Evolutionary conservation across 92 coral and sea anemone genomes (phyloP).

Genomic region (Paramuricea clavata): DNA sequence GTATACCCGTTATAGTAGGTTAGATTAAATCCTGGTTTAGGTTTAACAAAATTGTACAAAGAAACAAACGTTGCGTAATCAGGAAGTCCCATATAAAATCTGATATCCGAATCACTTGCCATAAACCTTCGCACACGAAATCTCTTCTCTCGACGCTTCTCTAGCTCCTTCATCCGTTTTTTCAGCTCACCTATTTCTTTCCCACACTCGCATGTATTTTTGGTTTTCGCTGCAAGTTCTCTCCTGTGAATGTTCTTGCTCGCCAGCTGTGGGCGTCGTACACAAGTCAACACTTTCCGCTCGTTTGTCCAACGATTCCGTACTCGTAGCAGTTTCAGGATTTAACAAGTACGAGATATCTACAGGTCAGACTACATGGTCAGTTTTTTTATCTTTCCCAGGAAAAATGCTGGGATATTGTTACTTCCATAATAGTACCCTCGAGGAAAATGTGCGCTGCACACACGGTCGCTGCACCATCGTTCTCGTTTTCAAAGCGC

Average conservation of each 20-base stretch:
- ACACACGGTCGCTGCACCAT: constrained; percentile 50
- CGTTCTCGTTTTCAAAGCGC: constrained; percentile 27
- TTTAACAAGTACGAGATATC: constrained; percentile 49
- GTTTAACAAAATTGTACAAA: constrained; percentile 61
- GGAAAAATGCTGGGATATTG: constrained; percentile 63
- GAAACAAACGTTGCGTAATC: constrained; percentile 52
- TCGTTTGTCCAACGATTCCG: constrained; percentile 5
- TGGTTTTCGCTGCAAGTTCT: too few relatives aligned
- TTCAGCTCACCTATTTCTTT: constrained; percentile 24
- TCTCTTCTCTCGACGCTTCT: constrained; percentile 54
- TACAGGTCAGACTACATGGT: constrained; percentile 60
- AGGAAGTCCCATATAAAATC: constrained; percentile 67
- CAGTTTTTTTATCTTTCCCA: constrained; percentile 48
- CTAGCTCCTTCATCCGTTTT: constrained; percentile 48
- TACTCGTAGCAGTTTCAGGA: background rate
- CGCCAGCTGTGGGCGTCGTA: too few relatives aligned
- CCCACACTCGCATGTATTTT: constrained; percentile 33
- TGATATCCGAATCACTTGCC: constrained; percentile 64
- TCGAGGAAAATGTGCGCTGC: constrained; percentile 56
- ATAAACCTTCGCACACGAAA: constrained; percentile 54
- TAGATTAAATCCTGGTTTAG: constrained; percentile 49
- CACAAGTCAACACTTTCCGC: background rate
- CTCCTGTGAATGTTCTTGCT: too few relatives aligned
- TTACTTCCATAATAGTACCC: constrained; percentile 54
- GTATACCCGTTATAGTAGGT: constrained; percentile 55